phyloP scores from a whole-genome alignment of 2,113 vertebrate genomes.

The Prolemur simus region DNA sequence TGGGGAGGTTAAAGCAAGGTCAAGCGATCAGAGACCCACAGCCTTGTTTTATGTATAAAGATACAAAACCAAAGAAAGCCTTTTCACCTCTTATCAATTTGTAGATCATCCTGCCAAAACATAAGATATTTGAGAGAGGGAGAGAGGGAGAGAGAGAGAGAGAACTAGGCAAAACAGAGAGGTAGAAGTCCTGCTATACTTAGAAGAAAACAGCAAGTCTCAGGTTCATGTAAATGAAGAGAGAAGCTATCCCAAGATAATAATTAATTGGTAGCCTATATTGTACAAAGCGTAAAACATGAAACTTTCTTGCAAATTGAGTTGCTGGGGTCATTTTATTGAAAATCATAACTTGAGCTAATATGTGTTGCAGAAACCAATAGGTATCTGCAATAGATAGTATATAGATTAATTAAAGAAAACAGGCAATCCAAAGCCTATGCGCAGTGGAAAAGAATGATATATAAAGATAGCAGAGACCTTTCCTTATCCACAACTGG shows the following conservation, averaged over 20 bases:
- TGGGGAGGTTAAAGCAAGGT: neutral
- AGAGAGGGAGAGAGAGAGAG: neutral
- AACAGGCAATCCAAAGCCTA: neutral
- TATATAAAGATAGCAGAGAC: neutral
- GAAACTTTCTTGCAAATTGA: neutral
- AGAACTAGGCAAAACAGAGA: neutral
- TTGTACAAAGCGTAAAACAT: neutral
- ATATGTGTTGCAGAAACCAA: neutral
- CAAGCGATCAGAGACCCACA: neutral
- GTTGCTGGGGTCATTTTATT: neutral
- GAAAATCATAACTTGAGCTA: neutral
- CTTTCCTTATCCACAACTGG: neutral
- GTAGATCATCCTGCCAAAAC: neutral
- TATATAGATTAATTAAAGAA: neutral
- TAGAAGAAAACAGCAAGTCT: neutral
- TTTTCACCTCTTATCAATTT: neutral
- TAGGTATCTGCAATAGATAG: neutral
- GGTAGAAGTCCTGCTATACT: neutral
- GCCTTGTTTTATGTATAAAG: neutral
- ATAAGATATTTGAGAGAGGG: neutral
- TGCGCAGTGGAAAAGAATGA: neutral
- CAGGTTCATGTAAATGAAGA: neutral
- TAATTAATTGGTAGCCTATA: neutral
- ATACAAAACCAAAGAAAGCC: neutral
- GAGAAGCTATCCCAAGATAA: neutral